phyloP scores from a whole-genome alignment of 2,797 vertebrate genomes.

The Pseudochaenichthys georgianus region DNA sequence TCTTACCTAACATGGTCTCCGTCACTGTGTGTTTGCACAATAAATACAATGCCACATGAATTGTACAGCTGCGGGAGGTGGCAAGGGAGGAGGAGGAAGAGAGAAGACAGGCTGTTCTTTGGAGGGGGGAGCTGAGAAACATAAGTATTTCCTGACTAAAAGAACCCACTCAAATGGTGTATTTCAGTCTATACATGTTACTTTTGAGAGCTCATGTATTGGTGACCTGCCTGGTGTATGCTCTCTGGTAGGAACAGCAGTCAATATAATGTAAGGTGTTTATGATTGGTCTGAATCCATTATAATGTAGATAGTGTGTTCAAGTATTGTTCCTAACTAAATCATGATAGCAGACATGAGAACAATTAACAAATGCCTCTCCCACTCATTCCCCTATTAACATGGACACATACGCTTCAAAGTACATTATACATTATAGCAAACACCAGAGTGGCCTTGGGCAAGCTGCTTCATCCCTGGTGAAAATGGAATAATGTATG shows the following conservation, averaged over 20 bases:
- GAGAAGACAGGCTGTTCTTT: conserved; percentile 31
- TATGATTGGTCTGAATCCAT: conserved; percentile 65
- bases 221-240: conserved; percentile 33
- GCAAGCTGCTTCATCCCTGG: conserved; percentile 19
- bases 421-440: conserved; percentile 38
- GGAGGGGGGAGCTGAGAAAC: conserved; percentile 13
- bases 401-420: conserved; percentile 21
- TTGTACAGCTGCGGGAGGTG: conserved; percentile 53
- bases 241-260: conserved; percentile 40
- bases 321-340: conserved; percentile 25
- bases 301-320: conserved; percentile 59
- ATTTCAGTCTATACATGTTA: conserved; percentile 29
- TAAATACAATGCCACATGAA: conserved; percentile 73
- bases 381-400: background rate
- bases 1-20: conserved; percentile 82
- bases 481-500: conserved; percentile 50
- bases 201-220: conserved; percentile 41
- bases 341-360: conserved; percentile 34
- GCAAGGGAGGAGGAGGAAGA: conserved; percentile 6
- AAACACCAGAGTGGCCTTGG: conserved; percentile 28
- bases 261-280: conserved; percentile 48
- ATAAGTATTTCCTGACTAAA: conserved; percentile 36
- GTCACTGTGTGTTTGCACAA: conserved; percentile 74
- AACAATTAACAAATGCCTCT: conserved; percentile 12
- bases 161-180: conserved; percentile 13